These are phyloP conservation scores for Pectinophora gossypiella DNA, from an alignment of 1,140 invertebrate genomes.

Conservation along the genomic window DNA sequence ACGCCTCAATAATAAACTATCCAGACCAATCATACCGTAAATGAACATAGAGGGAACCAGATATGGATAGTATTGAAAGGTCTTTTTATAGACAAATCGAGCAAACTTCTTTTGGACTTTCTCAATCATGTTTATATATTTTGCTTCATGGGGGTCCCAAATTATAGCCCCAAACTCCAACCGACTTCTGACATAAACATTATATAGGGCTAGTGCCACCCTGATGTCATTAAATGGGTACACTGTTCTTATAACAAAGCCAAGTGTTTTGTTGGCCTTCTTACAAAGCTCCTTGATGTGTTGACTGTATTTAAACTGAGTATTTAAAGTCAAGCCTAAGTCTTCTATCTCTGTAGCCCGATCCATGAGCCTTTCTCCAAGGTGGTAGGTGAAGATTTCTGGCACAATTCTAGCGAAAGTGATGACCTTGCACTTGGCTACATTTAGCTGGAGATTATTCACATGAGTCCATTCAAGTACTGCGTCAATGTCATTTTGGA, in stretches of 20 bases:
- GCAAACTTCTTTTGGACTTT: background rate
- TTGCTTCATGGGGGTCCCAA: too few species aligned
- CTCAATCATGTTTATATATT: background rate
- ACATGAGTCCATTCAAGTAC: background rate
- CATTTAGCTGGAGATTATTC: constrained; percentile 6
- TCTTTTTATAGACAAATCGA: background rate
- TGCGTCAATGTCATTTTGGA: constrained; percentile 8
- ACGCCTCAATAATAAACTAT: background rate
- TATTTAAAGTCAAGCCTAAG: background rate
- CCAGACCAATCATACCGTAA: background rate
- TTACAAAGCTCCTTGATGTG: background rate
- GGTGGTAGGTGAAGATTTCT: background rate
- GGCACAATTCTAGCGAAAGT: constrained; percentile 6
- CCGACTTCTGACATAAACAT: background rate
- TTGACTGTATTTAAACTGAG: background rate
- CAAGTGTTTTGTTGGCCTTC: background rate
- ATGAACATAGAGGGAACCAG: background rate
- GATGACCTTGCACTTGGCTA: constrained; percentile 10
- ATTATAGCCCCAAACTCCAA: background rate
- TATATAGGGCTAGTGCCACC: background rate
- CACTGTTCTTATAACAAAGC: background rate
- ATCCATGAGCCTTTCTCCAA: too few species aligned
- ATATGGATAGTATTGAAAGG: background rate
- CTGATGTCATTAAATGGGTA: background rate
- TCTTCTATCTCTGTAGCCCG: background rate